These are phyloP conservation scores for Drosophila elegans DNA, from an alignment of 1,140 invertebrate species.

Conservation along the genomic window DNA sequence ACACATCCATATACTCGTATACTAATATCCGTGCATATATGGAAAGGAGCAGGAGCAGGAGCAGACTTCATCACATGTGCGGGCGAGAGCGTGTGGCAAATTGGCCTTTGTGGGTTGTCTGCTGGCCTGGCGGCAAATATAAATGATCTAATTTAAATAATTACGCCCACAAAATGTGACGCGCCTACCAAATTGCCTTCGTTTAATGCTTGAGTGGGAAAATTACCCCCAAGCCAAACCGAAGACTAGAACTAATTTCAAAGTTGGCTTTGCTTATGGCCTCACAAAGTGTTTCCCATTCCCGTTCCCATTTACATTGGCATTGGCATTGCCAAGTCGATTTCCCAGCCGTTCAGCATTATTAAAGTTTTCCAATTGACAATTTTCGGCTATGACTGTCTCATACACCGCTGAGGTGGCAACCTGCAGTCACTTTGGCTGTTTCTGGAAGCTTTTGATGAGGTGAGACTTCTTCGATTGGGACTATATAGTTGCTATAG, in stretches of 20 bases:
- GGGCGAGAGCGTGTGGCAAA: constrained; percentile 56
- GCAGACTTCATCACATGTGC: constrained; percentile 60
- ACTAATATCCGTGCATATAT: not conserved
- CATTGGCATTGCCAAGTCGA: constrained; percentile 24
- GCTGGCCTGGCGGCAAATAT: constrained; percentile 68
- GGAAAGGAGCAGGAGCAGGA: constrained; percentile 18
- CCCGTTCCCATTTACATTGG: constrained; percentile 4
- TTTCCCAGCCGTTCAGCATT: constrained; percentile 13
- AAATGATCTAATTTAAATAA: constrained; percentile 81
- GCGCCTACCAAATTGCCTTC: constrained; percentile 59
- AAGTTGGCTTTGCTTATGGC: constrained; percentile 53
- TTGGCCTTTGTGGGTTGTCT: constrained; percentile 62
- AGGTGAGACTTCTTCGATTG: constrained; percentile 86
- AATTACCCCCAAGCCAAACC: constrained; percentile 49
- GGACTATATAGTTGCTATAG: no score
- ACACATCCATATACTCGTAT: not conserved
- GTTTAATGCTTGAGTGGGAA: constrained; percentile 66
- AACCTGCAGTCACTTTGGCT: constrained; percentile 92
- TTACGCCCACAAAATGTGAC: constrained; percentile 69
- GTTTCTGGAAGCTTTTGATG: constrained; percentile 91
- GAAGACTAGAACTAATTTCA: constrained; percentile 46
- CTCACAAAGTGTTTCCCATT: constrained; percentile 39
- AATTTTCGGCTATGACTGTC: constrained; percentile 89
- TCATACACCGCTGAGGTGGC: constrained; percentile 95
- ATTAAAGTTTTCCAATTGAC: constrained; percentile 45